Evolutionary conservation across 2,113 vertebrate genomes (phyloP).

Genomic region (Trogon surrucura): DNA sequence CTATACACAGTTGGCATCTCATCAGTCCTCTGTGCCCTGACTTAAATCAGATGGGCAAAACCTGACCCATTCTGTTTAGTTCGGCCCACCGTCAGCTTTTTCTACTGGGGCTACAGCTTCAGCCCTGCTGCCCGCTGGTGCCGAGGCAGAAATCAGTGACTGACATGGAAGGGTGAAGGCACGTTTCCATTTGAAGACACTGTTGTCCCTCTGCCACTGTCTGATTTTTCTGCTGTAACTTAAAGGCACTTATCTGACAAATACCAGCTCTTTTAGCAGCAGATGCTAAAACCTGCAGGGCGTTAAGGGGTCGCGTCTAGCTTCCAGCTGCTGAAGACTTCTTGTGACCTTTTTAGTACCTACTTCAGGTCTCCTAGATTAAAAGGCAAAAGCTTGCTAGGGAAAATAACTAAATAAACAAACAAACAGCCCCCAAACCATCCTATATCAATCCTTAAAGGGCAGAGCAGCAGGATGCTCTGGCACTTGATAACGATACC

Average conservation of each 20-base stretch:
- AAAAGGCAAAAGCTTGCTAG: not conserved
- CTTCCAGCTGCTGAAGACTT: not conserved
- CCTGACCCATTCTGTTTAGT: too few relatives aligned
- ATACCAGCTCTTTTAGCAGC: not conserved
- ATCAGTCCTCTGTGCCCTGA: not conserved
- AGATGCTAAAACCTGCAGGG: not conserved
- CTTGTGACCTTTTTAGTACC: not conserved
- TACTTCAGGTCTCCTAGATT: not conserved
- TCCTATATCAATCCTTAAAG: not conserved
- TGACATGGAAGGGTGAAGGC: not conserved
- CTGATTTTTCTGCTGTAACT: not conserved
- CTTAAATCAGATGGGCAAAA: not conserved
- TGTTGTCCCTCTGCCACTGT: not conserved
- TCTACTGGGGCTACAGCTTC: not conserved
- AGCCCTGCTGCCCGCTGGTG: not conserved
- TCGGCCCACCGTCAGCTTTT: not conserved
- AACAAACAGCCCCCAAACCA: not conserved
- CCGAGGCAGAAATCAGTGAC: not conserved
- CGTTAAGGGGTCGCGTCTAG: not conserved
- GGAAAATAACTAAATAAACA: not conserved
- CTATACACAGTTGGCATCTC: not conserved
- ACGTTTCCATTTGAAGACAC: not conserved
- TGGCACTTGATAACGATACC: not conserved
- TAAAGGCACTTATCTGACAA: not conserved
- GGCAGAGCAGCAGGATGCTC: not conserved